A percentile compares a stretch with the other conserved stretches of the same genome.
Conservation (phyloP, 2,797 vertebrate species). For the Sebastiscus albofasciatus region DNA sequence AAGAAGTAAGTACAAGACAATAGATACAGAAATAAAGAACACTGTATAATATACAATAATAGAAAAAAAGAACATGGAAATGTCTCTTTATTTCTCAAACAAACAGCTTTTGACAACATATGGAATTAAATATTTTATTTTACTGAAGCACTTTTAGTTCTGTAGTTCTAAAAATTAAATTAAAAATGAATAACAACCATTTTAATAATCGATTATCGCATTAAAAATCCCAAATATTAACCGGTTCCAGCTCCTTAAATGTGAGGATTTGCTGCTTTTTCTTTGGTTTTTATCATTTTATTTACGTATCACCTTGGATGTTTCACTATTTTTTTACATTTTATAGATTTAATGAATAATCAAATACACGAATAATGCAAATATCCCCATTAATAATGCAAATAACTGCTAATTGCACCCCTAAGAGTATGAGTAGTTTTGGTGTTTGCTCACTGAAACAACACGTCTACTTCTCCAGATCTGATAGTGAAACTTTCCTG, state of each 20-base stretch:
- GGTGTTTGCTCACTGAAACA: not conserved
- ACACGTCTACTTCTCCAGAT: not conserved
- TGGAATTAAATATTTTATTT: too few relatives aligned
- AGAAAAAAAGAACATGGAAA: too few relatives aligned
- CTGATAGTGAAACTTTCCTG: constrained; percentile 16
- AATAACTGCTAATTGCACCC: not conserved
- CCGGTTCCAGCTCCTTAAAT: not conserved
- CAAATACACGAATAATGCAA: not conserved
- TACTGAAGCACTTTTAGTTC: too few relatives aligned
- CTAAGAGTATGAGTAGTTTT: rapidly evolving
- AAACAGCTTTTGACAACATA: not conserved
- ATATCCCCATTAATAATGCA: not conserved
- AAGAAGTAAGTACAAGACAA: too few relatives aligned
- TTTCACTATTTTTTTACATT: not conserved
- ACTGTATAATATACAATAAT: too few relatives aligned
- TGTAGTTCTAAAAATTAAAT: too few relatives aligned
- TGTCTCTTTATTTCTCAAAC: too few relatives aligned
- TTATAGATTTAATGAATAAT: not conserved
- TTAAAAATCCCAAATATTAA: not conserved
- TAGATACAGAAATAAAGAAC: too few relatives aligned
- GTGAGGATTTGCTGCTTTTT: not conserved
- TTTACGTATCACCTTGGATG: not conserved
- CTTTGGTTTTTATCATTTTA: not conserved
- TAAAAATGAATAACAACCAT: rapidly evolving
- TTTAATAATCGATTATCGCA: rapidly evolving